Conservation (phyloP, 2,888 invertebrate species). For the Platycheirus rosarum region DNA sequence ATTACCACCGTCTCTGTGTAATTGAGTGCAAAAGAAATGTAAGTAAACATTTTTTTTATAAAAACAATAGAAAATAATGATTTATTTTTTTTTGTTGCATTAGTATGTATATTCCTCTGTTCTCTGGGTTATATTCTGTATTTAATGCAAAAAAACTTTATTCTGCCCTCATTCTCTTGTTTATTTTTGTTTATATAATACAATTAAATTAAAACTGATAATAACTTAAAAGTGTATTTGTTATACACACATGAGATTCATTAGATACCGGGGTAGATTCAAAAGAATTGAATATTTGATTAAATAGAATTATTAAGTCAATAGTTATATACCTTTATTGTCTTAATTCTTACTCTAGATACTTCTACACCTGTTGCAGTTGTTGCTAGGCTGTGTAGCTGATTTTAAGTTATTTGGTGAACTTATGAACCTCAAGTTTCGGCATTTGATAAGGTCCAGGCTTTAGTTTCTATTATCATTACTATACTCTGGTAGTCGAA, state of each 20-base stretch:
- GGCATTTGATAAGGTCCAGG: too few relatives aligned
- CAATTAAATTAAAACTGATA: conserved; percentile 66
- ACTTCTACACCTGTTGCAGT: conserved; percentile 4
- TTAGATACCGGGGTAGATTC: background rate
- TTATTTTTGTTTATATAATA: conserved; percentile 70
- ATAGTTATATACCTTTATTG: background rate
- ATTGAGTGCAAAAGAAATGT: conserved; percentile 50
- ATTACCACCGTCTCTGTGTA: conserved; percentile 26
- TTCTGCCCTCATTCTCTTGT: conserved; percentile 28
- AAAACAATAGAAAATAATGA: background rate
- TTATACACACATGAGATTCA: background rate
- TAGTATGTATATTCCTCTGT: too few relatives aligned
- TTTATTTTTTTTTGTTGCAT: background rate
- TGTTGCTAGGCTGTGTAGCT: conserved; percentile 14
- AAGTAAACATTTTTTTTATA: conserved; percentile 66
- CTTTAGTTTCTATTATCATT: too few relatives aligned
- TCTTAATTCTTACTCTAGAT: background rate
- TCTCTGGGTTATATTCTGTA: too few relatives aligned
- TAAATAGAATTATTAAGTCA: conserved; percentile 1
- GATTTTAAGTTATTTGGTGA: too few relatives aligned
- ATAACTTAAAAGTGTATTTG: conserved; percentile 38
- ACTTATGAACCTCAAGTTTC: too few relatives aligned
- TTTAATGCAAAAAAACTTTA: background rate
- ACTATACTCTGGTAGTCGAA: too few relatives aligned
- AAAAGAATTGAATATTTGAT: conserved; percentile 14